phyloP scores from a whole-genome alignment of 2,888 invertebrate species.

The Pherbina coryleti region DNA sequence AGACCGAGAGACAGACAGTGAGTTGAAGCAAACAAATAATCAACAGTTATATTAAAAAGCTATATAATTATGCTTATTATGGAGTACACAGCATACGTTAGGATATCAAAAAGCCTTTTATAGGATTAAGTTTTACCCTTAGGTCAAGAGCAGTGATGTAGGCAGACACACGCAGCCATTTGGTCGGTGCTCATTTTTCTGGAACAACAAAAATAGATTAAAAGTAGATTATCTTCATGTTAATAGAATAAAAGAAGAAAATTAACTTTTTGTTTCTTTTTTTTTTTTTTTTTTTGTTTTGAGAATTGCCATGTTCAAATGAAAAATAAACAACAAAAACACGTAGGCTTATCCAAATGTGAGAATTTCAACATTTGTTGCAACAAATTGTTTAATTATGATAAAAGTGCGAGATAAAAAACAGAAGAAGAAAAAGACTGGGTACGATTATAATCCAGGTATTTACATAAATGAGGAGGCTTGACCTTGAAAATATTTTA shows the following conservation, averaged over 20 bases:
- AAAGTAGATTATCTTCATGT: conserved; percentile 1
- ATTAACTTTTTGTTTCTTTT: background rate
- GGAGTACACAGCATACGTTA: background rate
- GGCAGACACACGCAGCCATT: background rate
- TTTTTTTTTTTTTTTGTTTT: too few species aligned
- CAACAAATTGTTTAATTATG: conserved; percentile 38
- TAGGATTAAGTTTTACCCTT: too few species aligned
- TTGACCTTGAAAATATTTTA: background rate
- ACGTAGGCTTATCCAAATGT: background rate
- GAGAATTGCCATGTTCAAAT: background rate
- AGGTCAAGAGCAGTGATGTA: too few species aligned
- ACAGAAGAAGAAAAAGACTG: background rate
- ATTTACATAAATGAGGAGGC: too few species aligned
- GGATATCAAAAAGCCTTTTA: too few species aligned
- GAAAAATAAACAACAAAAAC: background rate
- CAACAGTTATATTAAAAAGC: conserved; percentile 16
- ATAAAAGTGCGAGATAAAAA: background rate
- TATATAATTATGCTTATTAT: conserved; percentile 1
- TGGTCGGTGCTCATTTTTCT: background rate
- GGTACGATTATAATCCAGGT: background rate
- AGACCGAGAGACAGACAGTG: background rate
- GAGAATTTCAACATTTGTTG: conserved; percentile 41
- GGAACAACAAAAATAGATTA: background rate
- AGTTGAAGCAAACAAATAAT: too few species aligned
- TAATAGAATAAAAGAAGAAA: background rate